Base-by-base conservation (phyloP, 1,140 invertebrate species). In the Anagrus nilaparvatae region DNA sequence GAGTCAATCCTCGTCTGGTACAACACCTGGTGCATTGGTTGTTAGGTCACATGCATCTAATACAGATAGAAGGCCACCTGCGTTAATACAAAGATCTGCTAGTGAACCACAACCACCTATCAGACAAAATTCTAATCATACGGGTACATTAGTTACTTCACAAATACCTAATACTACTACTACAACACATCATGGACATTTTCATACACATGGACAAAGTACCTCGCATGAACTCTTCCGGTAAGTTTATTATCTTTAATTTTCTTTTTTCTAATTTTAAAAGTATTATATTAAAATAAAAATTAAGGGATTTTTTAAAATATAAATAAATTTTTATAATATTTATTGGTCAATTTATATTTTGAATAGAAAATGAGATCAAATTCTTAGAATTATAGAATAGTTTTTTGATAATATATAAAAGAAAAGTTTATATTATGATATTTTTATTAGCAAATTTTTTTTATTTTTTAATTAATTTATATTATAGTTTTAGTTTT, bases 41-140 rank as follows among this genome's bases (percentile, higher is more conserved):
- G n/a, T n/a, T n/a, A n/a, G n/a, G 34, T 23, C 52, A 46, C 4
- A 18, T 14, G 23, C 16, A 14, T 20, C 27, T 29, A 32, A 18
- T 1, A 18, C 4, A 60, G 47, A 56, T 57, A 25, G 71, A 53
- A 56, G 61, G 57, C 40, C 74, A 47, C 50, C 65, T 17, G 63
- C 71, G 3, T 60, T 73, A 38, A 71, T 75, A n/a, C 75, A 76
- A 51, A 62, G 75, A 5, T 76, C 75, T 16, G 73, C 73, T 19
- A 76, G 74, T 46, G 74, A 76, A 52, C 74, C 74, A 7, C 74
- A 76, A 48, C 71, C 74, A 14, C 4, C 1, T 6, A 16, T 5
- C 72, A 71, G 4, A 60, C 67, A 32, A 63, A 58, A 43, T 64
- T 56, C 20, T 66, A 54, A 19, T 61, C 67, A 50, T 66, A 63